Conservation (phyloP, 1,140 invertebrate species). For the Papilio helenus region DNA sequence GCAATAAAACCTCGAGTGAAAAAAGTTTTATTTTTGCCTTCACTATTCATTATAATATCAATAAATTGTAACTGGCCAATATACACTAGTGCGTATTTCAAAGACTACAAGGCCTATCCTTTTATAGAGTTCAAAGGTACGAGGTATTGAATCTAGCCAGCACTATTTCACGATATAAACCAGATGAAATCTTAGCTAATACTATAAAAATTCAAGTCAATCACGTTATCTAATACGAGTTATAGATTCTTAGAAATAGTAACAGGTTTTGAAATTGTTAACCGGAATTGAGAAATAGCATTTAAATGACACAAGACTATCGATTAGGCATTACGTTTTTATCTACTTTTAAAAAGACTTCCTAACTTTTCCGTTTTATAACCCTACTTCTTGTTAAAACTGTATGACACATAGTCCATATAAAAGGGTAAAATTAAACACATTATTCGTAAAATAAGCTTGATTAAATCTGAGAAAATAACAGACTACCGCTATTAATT, state of each 20-base stretch:
- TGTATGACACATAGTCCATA: too few species aligned
- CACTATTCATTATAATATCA: not conserved
- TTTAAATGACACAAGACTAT: slow-evolving; percentile 2
- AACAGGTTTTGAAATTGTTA: not conserved
- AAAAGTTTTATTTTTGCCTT: not conserved
- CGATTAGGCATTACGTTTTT: not conserved
- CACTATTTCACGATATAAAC: not conserved
- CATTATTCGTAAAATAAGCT: not conserved
- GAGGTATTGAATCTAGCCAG: not conserved
- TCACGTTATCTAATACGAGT: slow-evolving; percentile 2
- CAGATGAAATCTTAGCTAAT: not conserved
- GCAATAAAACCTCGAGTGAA: not conserved
- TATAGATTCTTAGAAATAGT: not conserved
- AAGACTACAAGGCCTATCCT: too few species aligned
- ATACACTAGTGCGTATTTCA: too few species aligned
- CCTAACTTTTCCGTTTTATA: not conserved
- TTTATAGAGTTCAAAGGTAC: not conserved
- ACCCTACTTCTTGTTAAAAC: not conserved
- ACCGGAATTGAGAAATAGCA: not conserved
- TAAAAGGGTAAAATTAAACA: not conserved
- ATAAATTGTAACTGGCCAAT: too few species aligned
- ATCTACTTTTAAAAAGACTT: not conserved
- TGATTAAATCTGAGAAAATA: not conserved
- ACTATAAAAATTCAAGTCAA: not conserved
- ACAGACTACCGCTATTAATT: not conserved